Conservation (phyloP, 1,140 invertebrate genomes). For the Drosophila aff. region DNA sequence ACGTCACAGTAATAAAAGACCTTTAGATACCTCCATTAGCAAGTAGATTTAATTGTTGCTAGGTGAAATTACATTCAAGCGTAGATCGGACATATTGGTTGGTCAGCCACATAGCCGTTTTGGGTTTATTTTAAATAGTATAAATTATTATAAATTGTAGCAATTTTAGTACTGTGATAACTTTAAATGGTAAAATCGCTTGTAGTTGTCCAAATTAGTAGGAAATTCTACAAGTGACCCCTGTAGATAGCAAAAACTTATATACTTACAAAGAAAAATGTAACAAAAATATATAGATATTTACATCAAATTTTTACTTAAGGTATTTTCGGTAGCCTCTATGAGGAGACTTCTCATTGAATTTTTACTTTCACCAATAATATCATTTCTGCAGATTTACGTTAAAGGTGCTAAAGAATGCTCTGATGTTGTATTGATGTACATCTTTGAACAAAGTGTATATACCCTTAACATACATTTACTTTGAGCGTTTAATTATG, state of each 20-base stretch:
- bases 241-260: neutral
- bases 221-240: neutral
- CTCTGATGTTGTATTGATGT: slow-evolving; percentile 2
- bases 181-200: neutral
- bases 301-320: neutral
- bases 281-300: neutral
- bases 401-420: neutral
- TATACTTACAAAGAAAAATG: neutral
- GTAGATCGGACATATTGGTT: neutral
- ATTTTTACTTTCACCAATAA: neutral
- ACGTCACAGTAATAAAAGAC: neutral
- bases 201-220: slow-evolving; percentile 4
- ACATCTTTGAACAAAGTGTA: neutral
- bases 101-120: neutral
- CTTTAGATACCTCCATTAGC: neutral
- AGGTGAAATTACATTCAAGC: neutral
- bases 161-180: slow-evolving; percentile 8
- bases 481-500: neutral
- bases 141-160: neutral
- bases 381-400: slow-evolving; percentile 1
- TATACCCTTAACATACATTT: neutral
- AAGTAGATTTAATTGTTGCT: neutral
- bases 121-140: neutral
- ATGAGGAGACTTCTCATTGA: neutral
- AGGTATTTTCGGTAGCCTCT: neutral